Evolutionary conservation across 92 coral and sea anemone genomes (phyloP), one percentile per base, ranked within the genome.

Genomic region (Phenganax marumi): DNA sequence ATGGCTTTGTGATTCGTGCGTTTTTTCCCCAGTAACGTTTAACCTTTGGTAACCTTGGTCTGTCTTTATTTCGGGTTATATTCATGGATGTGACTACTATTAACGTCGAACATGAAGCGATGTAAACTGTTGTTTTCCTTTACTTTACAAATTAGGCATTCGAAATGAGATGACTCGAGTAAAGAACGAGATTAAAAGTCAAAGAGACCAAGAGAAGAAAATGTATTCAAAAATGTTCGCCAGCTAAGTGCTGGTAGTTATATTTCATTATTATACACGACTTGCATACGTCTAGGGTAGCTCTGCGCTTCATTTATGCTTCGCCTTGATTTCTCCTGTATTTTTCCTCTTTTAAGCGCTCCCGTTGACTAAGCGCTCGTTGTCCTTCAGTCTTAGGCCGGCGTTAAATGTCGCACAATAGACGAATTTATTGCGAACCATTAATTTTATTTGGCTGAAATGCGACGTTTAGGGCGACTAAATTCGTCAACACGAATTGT

Each of bases 211-310:
- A 74, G 97, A 93, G 69, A 91, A 80, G 76, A 87, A 91, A 81
- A 89, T 89, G 47, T 93, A 93, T 78, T 88, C 97, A 26, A 93
- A 93, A 58, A 68, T 93, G 81, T 93, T 93, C 81, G 87, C 93
- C 23, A 84, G 85, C 86, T 82, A 12, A 61, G 0, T 52, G 39
- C 17, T 3, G 26, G 14, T 66, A 25, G 43, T 9, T 6, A 66
- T n/a, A 12, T 66, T 4, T 19, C 22, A 7, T 62, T 18, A 19
- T 66, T 25, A 25, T 25, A 12, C 12, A 66, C 43, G 43, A 5
- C 43, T 33, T 1, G 43, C 43, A 33, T 33, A 33, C 43, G 43
- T 5, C 43, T 33, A 33, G 5, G 43, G 43, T 33, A 33, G 43
- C 43, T 33, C 43, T 33, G 43, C 43, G 43, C 43, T 33, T 33